A percentile compares a stretch with the other conserved stretches of the same genome.
These are phyloP conservation scores for Drosophila jambulina DNA, from an alignment of 1,140 invertebrate genomes.

Conservation along the genomic window DNA sequence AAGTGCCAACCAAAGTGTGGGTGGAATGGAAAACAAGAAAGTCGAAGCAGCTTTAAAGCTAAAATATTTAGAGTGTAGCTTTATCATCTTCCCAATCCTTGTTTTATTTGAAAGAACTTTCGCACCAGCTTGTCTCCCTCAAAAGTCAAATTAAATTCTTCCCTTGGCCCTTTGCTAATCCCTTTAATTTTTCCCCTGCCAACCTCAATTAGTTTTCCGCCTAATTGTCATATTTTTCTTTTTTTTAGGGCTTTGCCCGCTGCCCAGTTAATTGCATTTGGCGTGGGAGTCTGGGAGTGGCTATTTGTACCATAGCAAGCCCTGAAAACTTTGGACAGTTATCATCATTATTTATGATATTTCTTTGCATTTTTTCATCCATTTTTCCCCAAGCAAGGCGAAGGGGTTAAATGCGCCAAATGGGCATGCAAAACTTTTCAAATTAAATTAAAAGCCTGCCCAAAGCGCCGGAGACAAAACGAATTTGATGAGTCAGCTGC, in stretches of 20 bases:
- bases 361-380: constrained; percentile 59
- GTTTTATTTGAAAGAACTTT: not conserved
- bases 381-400: constrained; percentile 27
- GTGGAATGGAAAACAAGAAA: not conserved
- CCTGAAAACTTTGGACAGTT: constrained; percentile 66
- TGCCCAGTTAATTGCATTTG: constrained; percentile 51
- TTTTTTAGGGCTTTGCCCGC: constrained; percentile 11
- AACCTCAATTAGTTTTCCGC: constrained; percentile 56
- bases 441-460: constrained; percentile 82
- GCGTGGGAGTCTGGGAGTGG: constrained; percentile 49
- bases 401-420: constrained; percentile 80
- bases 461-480: constrained; percentile 69
- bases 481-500: constrained; percentile 80
- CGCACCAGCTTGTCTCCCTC: not conserved
- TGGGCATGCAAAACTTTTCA: constrained; percentile 81
- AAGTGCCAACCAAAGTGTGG: not conserved
- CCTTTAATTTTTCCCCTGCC: constrained; percentile 23
- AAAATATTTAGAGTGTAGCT: not conserved
- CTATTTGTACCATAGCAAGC: constrained; percentile 38
- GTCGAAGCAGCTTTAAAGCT: constrained; percentile 3
- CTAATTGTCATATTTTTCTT: constrained; percentile 60
- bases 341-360: constrained; percentile 81
- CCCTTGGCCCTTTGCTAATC: constrained; percentile 14
- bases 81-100: not conserved
- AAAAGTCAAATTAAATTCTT: constrained; percentile 4